phyloP scores from a whole-genome alignment of 2,797 vertebrate genomes.

The Staurois parvus region DNA sequence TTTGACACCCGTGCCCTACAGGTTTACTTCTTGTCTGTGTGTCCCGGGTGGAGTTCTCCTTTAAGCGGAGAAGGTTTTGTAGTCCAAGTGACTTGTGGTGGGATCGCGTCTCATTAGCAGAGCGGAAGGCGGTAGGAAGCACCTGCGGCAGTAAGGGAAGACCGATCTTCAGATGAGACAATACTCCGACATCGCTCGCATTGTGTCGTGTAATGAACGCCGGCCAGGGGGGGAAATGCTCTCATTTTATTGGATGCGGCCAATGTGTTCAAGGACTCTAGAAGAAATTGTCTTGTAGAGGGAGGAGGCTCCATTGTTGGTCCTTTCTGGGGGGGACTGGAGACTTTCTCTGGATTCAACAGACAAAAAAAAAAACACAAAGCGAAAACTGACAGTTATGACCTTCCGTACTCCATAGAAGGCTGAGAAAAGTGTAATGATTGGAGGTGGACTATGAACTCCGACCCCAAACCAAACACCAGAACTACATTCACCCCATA shows the following conservation, averaged over 20 bases:
- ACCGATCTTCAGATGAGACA: slow-evolving; percentile 71
- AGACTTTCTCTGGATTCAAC: slow-evolving; percentile 6
- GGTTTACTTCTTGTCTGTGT: too few relatives aligned
- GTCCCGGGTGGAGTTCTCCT: too few relatives aligned
- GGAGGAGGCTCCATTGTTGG: too few relatives aligned
- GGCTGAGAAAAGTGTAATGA: too few relatives aligned
- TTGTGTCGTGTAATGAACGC: slow-evolving; percentile 72
- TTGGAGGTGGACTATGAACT: too few relatives aligned
- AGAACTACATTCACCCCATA: too few relatives aligned
- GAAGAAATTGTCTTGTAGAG: background rate
- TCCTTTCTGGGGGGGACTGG: background rate
- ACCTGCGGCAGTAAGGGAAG: slow-evolving; percentile 78
- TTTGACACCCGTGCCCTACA: too few relatives aligned
- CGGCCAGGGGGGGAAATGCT: slow-evolving; percentile 70
- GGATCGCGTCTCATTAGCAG: slow-evolving; percentile 73
- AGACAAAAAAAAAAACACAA: background rate
- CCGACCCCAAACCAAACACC: too few relatives aligned
- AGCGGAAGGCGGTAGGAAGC: slow-evolving; percentile 82
- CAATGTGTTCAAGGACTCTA: slow-evolving; percentile 31
- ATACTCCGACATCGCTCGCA: slow-evolving; percentile 64
- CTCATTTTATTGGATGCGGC: slow-evolving; percentile 65
- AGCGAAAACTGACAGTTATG: too few relatives aligned
- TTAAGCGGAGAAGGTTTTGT: too few relatives aligned
- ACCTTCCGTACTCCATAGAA: too few relatives aligned
- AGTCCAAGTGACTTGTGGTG: slow-evolving; percentile 36